Evolutionary conservation across 1,140 invertebrate genomes (phyloP).

Genomic region (Aphelenchoides besseyi): DNA sequence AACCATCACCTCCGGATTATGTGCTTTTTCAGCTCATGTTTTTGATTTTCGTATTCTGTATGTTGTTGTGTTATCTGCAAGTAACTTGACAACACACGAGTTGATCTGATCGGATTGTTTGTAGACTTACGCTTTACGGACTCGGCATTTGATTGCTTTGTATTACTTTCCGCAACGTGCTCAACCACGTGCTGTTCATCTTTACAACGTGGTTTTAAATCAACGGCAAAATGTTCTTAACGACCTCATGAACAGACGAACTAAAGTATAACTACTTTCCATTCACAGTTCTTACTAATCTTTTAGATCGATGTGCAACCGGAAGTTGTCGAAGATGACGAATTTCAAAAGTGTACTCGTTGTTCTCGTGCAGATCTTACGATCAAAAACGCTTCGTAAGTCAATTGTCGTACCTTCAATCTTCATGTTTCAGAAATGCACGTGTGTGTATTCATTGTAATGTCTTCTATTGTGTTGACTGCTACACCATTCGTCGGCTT

Average conservation of each 20-base stretch:
- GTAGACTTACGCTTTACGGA: conserved; percentile 35
- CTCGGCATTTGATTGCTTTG: conserved; percentile 33
- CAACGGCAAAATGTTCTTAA: conserved; percentile 27
- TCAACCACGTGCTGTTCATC: conserved; percentile 28
- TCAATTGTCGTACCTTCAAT: conserved; percentile 20
- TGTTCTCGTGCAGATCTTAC: conserved; percentile 29
- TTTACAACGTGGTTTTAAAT: conserved; percentile 37
- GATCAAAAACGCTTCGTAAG: conserved; percentile 28
- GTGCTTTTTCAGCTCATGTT: conserved; percentile 46
- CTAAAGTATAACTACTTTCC: conserved; percentile 16
- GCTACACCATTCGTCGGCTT: conserved; percentile 29
- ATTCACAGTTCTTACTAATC: not conserved
- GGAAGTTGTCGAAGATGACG: conserved; percentile 27
- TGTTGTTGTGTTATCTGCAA: conserved; percentile 31
- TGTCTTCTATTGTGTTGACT: conserved; percentile 42
- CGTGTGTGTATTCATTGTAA: conserved; percentile 31
- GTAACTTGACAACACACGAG: conserved; percentile 16
- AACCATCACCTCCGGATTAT: conserved; percentile 45
- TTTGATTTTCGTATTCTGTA: conserved; percentile 31
- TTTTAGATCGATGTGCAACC: conserved; percentile 12
- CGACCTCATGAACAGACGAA: conserved; percentile 26
- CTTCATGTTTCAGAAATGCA: conserved; percentile 28
- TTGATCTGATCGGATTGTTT: conserved; percentile 24
- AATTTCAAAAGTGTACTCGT: conserved; percentile 31
- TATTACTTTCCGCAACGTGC: conserved; percentile 45